phyloP scores from a whole-genome alignment of 2,113 vertebrate species.

The Brachypodius melanocephalos region DNA sequence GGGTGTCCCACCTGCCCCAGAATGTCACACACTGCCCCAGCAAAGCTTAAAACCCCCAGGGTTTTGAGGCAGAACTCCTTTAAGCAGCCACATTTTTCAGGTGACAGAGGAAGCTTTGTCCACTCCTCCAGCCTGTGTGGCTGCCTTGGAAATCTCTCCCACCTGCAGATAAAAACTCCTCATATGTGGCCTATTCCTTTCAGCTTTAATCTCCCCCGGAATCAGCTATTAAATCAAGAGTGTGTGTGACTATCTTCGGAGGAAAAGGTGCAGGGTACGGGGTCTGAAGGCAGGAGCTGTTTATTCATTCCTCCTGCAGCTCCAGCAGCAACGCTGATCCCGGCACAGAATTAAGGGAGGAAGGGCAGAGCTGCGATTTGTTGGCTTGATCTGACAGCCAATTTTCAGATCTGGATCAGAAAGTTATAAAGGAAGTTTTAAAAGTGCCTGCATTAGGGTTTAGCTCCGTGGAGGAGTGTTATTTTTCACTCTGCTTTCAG shows the following conservation, averaged over 20 bases:
- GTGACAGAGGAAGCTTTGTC: neutral
- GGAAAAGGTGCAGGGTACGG: neutral
- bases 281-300: neutral
- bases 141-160: neutral
- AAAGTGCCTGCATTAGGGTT: neutral
- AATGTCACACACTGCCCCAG: neutral
- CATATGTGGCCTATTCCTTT: neutral
- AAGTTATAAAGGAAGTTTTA: constrained; percentile 4
- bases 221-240: constrained; percentile 36
- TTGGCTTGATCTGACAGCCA: constrained; percentile 38
- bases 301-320: constrained; percentile 29
- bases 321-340: neutral
- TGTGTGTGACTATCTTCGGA: neutral
- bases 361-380: constrained; percentile 8
- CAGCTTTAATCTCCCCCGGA: neutral
- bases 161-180: neutral
- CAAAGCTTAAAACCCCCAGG: neutral
- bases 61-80: neutral
- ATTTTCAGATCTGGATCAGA: constrained; percentile 48
- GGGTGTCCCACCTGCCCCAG: neutral
- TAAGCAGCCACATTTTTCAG: neutral
- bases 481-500: neutral
- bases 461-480: neutral
- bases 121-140: neutral
- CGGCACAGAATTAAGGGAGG: neutral